These are phyloP conservation scores for Echeneis naucrates DNA, from an alignment of 2,797 vertebrate genomes.

Conservation along the genomic window DNA sequence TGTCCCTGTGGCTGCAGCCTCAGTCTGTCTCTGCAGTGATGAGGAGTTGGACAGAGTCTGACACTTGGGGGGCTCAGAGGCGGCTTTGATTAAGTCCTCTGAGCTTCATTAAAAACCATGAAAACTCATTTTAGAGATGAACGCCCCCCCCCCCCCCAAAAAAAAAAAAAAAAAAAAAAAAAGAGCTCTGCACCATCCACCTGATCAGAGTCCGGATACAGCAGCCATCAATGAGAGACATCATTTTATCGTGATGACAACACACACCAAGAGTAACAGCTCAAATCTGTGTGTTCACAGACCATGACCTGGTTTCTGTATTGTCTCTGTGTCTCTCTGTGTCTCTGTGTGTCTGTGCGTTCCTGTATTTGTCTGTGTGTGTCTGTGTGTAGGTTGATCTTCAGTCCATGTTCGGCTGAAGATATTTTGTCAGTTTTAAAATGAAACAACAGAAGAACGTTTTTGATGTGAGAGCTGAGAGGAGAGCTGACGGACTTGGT, in stretches of 20 bases:
- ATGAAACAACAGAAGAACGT: conserved; percentile 28
- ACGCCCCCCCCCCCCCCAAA: conserved; percentile 5
- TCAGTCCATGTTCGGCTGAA: neutral
- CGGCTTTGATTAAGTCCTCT: conserved; percentile 62
- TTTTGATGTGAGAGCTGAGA: too few relatives aligned
- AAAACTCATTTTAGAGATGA: conserved; percentile 60
- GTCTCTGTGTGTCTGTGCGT: too few relatives aligned
- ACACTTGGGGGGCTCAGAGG: conserved; percentile 51
- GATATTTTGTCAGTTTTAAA: conserved; percentile 30
- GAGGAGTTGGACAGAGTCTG: conserved; percentile 49
- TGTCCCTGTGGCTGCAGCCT: too few relatives aligned
- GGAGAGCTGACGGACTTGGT: conserved; percentile 16
- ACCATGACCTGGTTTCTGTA: too few relatives aligned
- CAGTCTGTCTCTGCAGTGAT: conserved; percentile 50
- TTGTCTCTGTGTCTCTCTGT: too few relatives aligned
- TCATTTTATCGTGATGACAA: too few relatives aligned
- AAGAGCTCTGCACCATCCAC: conserved; percentile 12
- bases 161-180: too few relatives aligned
- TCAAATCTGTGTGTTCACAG: too few relatives aligned
- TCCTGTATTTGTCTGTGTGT: too few relatives aligned
- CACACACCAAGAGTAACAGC: too few relatives aligned
- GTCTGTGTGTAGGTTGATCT: too few relatives aligned
- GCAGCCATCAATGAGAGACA: neutral
- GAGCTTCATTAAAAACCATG: conserved; percentile 65
- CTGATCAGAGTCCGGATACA: too few relatives aligned